phyloP scores from a whole-genome alignment of 2,888 invertebrate species.

The Spodoptera exigua region DNA sequence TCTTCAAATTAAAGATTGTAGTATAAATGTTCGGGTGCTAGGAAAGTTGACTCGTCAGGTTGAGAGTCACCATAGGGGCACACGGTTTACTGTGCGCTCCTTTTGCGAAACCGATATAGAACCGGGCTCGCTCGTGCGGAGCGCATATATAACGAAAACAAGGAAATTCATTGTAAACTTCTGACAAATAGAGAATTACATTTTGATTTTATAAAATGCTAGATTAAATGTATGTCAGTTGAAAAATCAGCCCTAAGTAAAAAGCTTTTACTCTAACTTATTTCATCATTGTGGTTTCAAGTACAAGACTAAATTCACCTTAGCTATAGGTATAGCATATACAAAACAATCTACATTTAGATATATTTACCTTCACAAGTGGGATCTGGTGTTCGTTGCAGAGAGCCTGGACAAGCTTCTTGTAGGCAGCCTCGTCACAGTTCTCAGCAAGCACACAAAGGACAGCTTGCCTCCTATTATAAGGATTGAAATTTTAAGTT shows the following conservation, averaged over 20 bases:
- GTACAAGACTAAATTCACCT: no score
- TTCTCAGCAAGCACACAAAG: conserved; percentile 99
- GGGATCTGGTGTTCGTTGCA: conserved; percentile 99
- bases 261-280: no score
- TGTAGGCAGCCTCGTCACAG: conserved; percentile 99
- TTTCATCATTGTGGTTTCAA: no score
- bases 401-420: conserved; percentile 98
- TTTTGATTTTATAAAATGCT: no score
- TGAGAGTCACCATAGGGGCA: conserved; percentile 86
- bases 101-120: conserved; percentile 64
- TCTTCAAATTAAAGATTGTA: no score
- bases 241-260: no score
- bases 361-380: conserved; percentile 92
- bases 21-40: conserved; percentile 79
- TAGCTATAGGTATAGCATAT: no score
- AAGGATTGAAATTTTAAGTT: background rate
- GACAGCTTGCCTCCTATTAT: conserved; percentile 96
- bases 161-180: no score
- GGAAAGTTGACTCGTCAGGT: conserved; percentile 84
- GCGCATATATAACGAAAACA: conserved; percentile 53
- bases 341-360: no score
- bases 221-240: no score
- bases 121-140: conserved; percentile 78
- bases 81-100: conserved; percentile 78
- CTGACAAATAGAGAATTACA: background rate